These are phyloP conservation scores for Cladopsammia gracilis DNA, from an alignment of 64 coral and sea anemone species.

Conservation along the genomic window DNA sequence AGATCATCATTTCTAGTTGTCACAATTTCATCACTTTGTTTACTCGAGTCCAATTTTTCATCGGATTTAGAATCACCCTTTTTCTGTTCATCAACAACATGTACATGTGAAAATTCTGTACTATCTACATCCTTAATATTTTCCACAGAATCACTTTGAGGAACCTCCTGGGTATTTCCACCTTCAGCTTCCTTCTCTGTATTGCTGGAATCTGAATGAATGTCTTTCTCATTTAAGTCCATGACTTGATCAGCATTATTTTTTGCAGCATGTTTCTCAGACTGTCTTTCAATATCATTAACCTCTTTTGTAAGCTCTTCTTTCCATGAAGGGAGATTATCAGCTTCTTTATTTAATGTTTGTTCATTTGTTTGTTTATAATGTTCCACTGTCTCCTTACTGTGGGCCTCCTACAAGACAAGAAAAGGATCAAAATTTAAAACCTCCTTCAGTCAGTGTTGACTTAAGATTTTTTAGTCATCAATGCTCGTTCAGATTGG, in stretches of 20 bases:
- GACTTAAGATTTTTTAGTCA: neutral
- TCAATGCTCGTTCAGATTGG: no score
- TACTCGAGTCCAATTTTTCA: neutral
- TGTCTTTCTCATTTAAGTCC: neutral
- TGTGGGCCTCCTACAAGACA: neutral
- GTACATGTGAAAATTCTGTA: neutral
- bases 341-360: slow-evolving; percentile 10
- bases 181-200: neutral
- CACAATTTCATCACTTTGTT: neutral
- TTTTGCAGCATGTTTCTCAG: slow-evolving; percentile 18
- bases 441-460: no score
- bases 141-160: neutral
- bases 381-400: neutral
- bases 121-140: neutral
- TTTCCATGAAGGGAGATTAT: neutral
- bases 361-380: neutral
- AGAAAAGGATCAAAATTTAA: neutral
- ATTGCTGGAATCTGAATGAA: neutral
- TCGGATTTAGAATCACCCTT: neutral
- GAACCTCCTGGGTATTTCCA: neutral
- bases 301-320: slow-evolving; percentile 15
- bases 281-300: neutral
- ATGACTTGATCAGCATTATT: neutral
- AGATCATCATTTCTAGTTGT: neutral
- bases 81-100: neutral